These are phyloP conservation scores for Palythoa grandiflora DNA, from an alignment of 92 coral and sea anemone species.

Conservation along the genomic window DNA sequence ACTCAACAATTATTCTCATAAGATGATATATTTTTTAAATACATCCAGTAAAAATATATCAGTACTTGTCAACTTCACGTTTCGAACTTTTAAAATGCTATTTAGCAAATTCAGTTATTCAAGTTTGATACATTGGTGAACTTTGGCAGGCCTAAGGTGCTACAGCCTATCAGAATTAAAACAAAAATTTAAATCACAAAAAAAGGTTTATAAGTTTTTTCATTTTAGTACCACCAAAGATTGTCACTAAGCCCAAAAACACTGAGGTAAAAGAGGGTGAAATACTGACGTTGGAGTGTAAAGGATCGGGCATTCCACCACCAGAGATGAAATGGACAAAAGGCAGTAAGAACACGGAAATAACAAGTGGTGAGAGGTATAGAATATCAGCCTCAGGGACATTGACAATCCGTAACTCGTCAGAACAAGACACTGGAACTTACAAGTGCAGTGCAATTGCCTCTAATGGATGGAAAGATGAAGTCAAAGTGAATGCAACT, in stretches of 20 bases:
- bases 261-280: slow-evolving; percentile 62
- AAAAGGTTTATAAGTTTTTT: neutral
- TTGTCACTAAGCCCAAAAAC: slow-evolving; percentile 56
- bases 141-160: too few species aligned
- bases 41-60: too few species aligned
- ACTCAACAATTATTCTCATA: too few species aligned
- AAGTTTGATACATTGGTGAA: too few species aligned
- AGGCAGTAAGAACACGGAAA: slow-evolving; percentile 25
- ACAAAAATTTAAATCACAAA: too few species aligned
- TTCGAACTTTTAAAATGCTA: too few species aligned
- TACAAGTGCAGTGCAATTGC: slow-evolving; percentile 72
- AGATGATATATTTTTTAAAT: too few species aligned
- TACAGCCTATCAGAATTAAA: too few species aligned
- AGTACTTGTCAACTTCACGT: too few species aligned
- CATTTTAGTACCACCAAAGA: slow-evolving; percentile 63
- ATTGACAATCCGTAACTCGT: slow-evolving; percentile 54
- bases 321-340: slow-evolving; percentile 70
- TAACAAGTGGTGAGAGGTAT: slow-evolving; percentile 36
- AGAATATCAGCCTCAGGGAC: slow-evolving; percentile 48
- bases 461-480: slow-evolving; percentile 51
- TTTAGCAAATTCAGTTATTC: too few species aligned
- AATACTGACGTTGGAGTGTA: slow-evolving; percentile 61
- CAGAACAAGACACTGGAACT: slow-evolving; percentile 42
- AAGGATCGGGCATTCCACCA: slow-evolving; percentile 62
- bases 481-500: slow-evolving; percentile 56